phyloP scores from a whole-genome alignment of 64 coral and sea anemone genomes.

The Montipora efflorescens region DNA sequence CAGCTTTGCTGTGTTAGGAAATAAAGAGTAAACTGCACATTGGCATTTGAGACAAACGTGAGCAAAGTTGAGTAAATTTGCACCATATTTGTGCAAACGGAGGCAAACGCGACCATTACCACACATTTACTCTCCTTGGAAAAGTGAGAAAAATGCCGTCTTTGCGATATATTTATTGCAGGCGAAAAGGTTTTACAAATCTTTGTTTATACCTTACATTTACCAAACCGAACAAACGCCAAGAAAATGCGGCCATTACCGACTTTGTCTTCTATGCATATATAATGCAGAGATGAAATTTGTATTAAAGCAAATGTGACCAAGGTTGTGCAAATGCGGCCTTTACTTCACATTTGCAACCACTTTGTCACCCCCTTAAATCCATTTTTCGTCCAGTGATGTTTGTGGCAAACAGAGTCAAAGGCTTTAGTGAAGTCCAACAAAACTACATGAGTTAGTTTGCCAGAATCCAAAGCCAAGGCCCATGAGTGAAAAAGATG shows the following conservation, averaged over 20 bases:
- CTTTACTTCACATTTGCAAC: neutral
- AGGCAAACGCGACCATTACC: neutral
- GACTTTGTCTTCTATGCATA: neutral
- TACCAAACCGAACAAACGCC: neutral
- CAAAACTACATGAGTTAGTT: neutral
- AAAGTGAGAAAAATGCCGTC: neutral
- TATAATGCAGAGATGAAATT: neutral
- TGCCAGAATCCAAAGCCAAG: conserved; percentile 18
- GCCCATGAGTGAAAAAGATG: conserved; percentile 20
- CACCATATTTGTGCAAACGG: neutral
- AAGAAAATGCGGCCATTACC: neutral
- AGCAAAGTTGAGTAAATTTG: neutral
- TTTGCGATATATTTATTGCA: neutral
- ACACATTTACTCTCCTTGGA: neutral
- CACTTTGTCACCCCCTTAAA: neutral
- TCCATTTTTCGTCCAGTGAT: neutral
- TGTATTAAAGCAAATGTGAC: neutral
- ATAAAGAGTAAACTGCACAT: neutral
- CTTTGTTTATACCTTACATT: neutral
- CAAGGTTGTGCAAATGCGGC: neutral
- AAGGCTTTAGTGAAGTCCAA: too few species aligned
- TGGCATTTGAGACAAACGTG: neutral
- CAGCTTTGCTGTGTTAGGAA: neutral
- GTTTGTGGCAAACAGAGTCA: neutral
- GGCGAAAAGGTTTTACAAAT: neutral